Evolutionary conservation across 2,113 vertebrate genomes (phyloP).

Genomic region (Gopherus evgoodei): DNA sequence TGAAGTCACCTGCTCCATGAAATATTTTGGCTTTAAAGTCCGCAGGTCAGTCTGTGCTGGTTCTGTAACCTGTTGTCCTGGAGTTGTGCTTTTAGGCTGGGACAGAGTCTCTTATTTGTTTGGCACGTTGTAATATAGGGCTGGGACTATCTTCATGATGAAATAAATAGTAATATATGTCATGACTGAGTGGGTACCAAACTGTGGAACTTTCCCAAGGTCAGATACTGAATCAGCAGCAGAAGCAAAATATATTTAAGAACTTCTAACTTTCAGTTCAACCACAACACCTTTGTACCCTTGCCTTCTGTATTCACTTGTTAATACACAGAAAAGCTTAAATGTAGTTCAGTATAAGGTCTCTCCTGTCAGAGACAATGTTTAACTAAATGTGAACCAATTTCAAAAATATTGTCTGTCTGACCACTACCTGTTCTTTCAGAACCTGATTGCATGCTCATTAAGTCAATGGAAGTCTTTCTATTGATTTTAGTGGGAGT

Average conservation of each 20-base stretch:
- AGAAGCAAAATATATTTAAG: background rate
- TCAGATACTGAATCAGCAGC: background rate
- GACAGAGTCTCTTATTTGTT: accelerated
- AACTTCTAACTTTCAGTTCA: background rate
- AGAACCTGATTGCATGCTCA: background rate
- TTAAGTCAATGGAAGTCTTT: background rate
- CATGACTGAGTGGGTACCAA: background rate
- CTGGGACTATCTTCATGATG: background rate
- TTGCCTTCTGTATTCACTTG: background rate
- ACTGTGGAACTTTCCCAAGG: background rate
- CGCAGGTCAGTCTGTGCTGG: background rate
- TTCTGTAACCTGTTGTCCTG: background rate
- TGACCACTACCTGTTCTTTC: background rate
- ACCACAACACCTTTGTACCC: background rate
- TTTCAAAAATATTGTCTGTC: background rate
- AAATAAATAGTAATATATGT: background rate
- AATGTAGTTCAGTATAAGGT: background rate
- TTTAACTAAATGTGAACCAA: background rate
- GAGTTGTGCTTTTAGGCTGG: background rate
- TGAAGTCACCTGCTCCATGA: background rate
- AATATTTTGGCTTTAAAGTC: background rate
- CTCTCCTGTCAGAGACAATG: background rate
- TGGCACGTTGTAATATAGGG: background rate
- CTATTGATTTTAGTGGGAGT: background rate
- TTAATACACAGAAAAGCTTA: background rate